Evolutionary conservation across 2,113 vertebrate genomes (phyloP), one percentile per base, ranked within the genome.

Genomic region (Nycticorax nycticorax): DNA sequence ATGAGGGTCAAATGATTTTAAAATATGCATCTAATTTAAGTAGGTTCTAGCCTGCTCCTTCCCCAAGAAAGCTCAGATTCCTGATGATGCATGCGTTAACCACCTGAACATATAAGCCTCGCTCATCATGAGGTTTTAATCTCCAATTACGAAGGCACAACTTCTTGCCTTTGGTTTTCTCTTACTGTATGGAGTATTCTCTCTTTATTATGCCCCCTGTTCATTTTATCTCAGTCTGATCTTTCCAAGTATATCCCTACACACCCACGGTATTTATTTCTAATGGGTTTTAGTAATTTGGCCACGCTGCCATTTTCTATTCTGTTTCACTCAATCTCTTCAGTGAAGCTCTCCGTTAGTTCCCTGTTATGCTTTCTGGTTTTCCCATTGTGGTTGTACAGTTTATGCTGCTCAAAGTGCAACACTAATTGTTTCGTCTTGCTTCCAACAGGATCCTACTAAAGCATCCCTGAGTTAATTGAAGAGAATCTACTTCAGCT

Each of bases 11-110:
- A 93, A 93, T 77, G 68, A 88, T 71, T 74, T 88, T 80, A 86
- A 97, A 95, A 97, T 86, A 91, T 57, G 79, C 72, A 63, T 71
- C 92, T 90, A 92, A 93, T 76, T 95, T 93, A 94, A 93, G 88
- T 80, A 88, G 39, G 45, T 83, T 93, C 55, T 90, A 90, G 67
- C 37, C 81, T 69, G 45, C 71, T 91, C n/a, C 71, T 48, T 93
- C 72, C 71, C 68, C n/a, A 88, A 57, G 91, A 83, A 50, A 69
- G 48, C 59, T 85, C 87, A 74, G 75, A 62, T 45, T 67, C 47
- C 75, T 76, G 32, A 64, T 53, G 72, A 85, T 68, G 78, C 39
- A 83, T 33, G 27, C 4, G 1, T 62, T 76, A 92, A 77, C 72
- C 75, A 95, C 85, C 88, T 95, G 92, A 91, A 90, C 4, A 16